Base-by-base conservation (phyloP, 2,797 vertebrate genomes). In the Gephyroberyx darwinii region DNA sequence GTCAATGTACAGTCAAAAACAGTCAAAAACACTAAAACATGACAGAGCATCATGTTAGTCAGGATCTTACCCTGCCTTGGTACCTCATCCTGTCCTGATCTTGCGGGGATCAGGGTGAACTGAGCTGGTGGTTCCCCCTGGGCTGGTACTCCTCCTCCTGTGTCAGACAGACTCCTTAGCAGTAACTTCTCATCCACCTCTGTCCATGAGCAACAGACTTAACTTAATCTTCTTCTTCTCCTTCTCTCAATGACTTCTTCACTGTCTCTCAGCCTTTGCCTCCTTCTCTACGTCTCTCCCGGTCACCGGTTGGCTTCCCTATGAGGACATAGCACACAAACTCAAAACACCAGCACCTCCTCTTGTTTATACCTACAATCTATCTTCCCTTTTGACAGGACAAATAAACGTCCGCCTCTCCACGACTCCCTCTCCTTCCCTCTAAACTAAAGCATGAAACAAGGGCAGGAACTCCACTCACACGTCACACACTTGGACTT, bases 1-100 rank as follows among this genome's bases (percentile, higher is more conserved):
- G 33, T 54, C 31, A 62, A 19, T 51, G 39, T 63, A 65, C 37
- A 37, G 48, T 17, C n/a, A n/a, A n/a, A 76, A 5, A 47, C 39
- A 35, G 33, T 52, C 59, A 30, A 33, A n/a, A 35, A 58, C 35
- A 62, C 77, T 12, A 55, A 72, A 65, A 74, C 47, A 78, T 41
- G 68, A 71, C 47, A 84, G 17, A 78, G 68, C 82, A 85, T 78
- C 63, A 62, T 47, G 63, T 76, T 19, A 20, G 16, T 69, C 43
- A 16, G 52, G 79, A 74, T 71, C 92, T 93, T 93, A 93, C 92
- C 92, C 89, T 90, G 82, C 80, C 89, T 78, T 90, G 91, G 86
- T 93, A 93, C 84, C 92, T 93, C 92, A 93, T 93, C 84, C 85
- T 92, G 84, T 83, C 74, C 74, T 75, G 65, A 80, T 82, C 72